Conservation (phyloP, 1,140 invertebrate genomes). For the Brachionus sp. region DNA sequence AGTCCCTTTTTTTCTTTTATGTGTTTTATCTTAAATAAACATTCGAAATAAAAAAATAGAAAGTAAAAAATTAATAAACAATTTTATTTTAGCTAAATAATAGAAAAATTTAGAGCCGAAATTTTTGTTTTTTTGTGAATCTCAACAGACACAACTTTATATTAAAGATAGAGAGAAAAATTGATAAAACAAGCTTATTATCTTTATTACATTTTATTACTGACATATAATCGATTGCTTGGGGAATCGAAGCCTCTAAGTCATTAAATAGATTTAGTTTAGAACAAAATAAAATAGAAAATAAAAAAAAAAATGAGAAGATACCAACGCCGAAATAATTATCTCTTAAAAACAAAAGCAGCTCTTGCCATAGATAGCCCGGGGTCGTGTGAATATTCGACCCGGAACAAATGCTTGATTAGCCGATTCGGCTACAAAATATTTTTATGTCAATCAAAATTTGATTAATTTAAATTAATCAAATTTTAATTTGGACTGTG, state of each 20-base stretch:
- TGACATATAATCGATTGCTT: not conserved
- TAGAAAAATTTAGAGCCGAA: not conserved
- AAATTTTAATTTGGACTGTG: not conserved
- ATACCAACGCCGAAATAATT: not conserved
- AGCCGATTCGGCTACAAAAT: not conserved
- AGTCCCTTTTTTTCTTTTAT: too few relatives aligned
- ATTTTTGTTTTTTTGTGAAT: not conserved
- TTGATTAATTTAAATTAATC: not conserved
- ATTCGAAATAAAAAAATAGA: too few relatives aligned
- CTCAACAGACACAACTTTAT: not conserved
- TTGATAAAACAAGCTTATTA: not conserved
- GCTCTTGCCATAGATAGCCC: not conserved
- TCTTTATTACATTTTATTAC: not conserved
- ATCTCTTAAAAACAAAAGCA: not conserved
- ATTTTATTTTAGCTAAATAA: not conserved
- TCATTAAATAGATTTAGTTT: not conserved
- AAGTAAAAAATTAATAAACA: not conserved
- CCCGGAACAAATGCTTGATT: not conserved
- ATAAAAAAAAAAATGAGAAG: not conserved
- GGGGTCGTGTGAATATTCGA: not conserved
- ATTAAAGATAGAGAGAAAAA: not conserved
- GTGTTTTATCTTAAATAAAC: too few relatives aligned
- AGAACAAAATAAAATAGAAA: not conserved
- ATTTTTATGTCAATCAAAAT: constrained; percentile 4
- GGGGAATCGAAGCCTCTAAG: not conserved